Base-by-base conservation (phyloP, 2,797 vertebrate genomes). In the Pampus argenteus region DNA sequence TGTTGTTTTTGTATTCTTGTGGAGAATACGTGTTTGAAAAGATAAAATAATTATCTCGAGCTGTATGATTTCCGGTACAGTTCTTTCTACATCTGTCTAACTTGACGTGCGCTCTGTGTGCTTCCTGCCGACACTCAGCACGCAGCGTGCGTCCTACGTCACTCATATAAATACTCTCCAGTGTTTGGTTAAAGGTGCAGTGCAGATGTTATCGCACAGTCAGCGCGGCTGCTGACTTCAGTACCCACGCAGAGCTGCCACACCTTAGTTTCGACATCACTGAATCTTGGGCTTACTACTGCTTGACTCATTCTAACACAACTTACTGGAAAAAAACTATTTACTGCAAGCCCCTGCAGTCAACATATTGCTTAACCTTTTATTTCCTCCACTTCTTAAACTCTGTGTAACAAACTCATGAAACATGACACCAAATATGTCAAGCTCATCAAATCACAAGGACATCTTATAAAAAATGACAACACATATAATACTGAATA, bases 161-260 rank as follows among this genome's bases (percentile, higher is more conserved):
- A 93, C 86, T 65, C 74, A 26, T 22, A 11, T 48, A 40, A 66
- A 69, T 17, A 51, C 66, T 47, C 61, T 31, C 58, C 29, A 52
- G 66, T 49, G 62, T 72, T 76, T 76, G 50, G 82, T 95, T 95
- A 95, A 95, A 95, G 95, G 91, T 82, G 85, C 94, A 94, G 92
- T 75, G 81, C 71, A 34, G 56, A 54, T 87, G 23, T 77, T 83
- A 76, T 87, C 76, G 68, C 80, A 55, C 13, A 68, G 83, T 83
- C 76, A 84, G 84, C 73, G 49, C 54, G 51, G 22, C 67, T 59
- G 38, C 74, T 62, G 3, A 29, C 23, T 56, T 29, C 49, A 45
- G 45, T 44, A 48, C 67, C 52, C 78, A 79, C 55, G 60, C 74
- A 82, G 74, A 73, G 6, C 51, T 74, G 89, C 87, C 92, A 89